Evolutionary conservation across 2,888 invertebrate species (phyloP).

Genomic region (Noctua pronuba): DNA sequence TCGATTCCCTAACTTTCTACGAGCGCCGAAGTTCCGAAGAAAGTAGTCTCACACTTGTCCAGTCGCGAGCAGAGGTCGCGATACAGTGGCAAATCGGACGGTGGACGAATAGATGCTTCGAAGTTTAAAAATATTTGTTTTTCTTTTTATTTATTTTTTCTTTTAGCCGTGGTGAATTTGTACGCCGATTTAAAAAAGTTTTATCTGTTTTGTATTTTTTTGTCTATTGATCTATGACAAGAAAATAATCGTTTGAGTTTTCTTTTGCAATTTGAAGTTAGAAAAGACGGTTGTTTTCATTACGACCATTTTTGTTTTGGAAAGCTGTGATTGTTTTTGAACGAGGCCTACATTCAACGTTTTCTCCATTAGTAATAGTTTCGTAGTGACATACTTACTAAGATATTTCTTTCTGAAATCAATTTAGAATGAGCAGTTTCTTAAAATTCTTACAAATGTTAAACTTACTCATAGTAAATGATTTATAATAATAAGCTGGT

Average conservation of each 20-base stretch:
- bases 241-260: background rate
- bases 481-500: background rate
- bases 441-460: background rate
- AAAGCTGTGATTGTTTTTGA: slow-evolving; percentile 15
- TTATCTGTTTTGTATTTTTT: background rate
- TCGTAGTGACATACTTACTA: background rate
- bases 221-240: background rate
- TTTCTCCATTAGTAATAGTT: slow-evolving; percentile 18
- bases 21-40: slow-evolving; percentile 68
- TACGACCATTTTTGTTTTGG: slow-evolving; percentile 24
- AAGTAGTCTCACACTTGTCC: slow-evolving; percentile 68
- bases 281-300: slow-evolving; percentile 8
- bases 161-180: background rate
- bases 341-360: background rate
- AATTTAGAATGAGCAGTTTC: background rate
- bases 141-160: slow-evolving; percentile 1
- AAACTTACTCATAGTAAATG: background rate
- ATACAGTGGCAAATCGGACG: slow-evolving; percentile 35
- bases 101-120: slow-evolving; percentile 29
- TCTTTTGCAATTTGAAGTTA: background rate
- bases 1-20: slow-evolving; percentile 79
- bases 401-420: slow-evolving; percentile 3
- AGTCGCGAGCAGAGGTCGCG: slow-evolving; percentile 50
- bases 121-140: slow-evolving; percentile 25
- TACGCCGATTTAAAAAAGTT: background rate